Evolutionary conservation across 2,113 vertebrate genomes (phyloP), one percentile per base, ranked within the genome.

Genomic region (Spilogale gracilis): DNA sequence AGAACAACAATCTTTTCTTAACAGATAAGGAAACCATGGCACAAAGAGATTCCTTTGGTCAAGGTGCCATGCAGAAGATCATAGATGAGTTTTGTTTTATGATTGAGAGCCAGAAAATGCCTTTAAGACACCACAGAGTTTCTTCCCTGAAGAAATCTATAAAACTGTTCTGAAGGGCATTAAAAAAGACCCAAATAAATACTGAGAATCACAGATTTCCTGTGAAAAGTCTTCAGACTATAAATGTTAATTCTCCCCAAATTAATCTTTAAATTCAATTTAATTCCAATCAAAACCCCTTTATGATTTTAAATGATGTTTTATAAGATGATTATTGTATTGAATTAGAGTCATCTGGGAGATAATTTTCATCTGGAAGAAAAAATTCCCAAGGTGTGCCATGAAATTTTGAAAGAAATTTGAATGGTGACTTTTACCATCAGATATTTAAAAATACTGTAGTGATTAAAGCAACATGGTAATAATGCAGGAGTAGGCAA

Each of bases 231-330:
- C 50, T 30, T 84, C 60, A 20, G 14, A 82, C 9, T 48, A 1
- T 92, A 67, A 87, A 95, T 80, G 63, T 45, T 71, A 87, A 63
- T 65, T 94, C 52, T 67, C 16, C 21, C 78, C 32, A 60, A 97
- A 85, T 84, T 84, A 94, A 76, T 84, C 74, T 63, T 48, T 74
- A 93, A 94, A 76, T 93, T 96, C 63, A 95, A 93, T 92, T 94
- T 87, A 80, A 90, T 73, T 63, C 27, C 91, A 89, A 71, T 61
- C 50, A 81, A 94, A 95, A 95, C 16, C 12, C 27, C 52, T 76
- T 96, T 63, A 52, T 20, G 45, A 61, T 81, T 93, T 92, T 93
- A 91, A 88, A 88, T 67, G 25, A 54, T 84, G 32, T 50, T 91
- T 95, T 93, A 84, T 58, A 91, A 88, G 81, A 25, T 18, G 9